Evolutionary conservation across 2,888 invertebrate genomes (phyloP).

Genomic region (Anthophora plumipes): DNA sequence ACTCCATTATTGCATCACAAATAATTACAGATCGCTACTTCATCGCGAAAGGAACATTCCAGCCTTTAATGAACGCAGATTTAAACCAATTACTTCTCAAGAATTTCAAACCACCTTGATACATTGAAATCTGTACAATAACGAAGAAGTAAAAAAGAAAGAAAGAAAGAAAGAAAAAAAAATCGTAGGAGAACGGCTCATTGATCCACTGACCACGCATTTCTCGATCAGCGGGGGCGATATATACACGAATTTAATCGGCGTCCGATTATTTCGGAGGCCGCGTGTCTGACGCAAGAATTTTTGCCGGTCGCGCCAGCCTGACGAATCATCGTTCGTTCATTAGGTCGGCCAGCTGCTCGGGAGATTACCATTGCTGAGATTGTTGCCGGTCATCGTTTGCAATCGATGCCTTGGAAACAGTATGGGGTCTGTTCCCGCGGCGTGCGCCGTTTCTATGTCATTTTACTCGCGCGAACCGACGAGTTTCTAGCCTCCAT

Average conservation of each 20-base stretch:
- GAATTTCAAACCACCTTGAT: no score
- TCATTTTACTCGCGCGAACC: conserved; percentile 51
- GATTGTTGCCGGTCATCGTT: conserved; percentile 74
- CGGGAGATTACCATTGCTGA: conserved; percentile 69
- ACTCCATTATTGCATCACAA: no score
- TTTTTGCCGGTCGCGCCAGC: conserved; percentile 34
- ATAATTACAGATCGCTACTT: no score
- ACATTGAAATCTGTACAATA: no score
- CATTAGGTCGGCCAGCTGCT: conserved; percentile 73
- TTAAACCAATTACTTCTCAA: no score
- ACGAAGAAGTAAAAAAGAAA: no score
- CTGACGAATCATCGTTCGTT: conserved; percentile 72
- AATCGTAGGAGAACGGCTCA: not conserved
- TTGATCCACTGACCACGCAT: conserved; percentile 20
- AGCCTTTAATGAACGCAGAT: no score
- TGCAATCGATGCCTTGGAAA: conserved; percentile 72
- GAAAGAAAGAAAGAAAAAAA: not conserved
- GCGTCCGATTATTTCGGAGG: conserved; percentile 34
- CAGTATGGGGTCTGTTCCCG: conserved; percentile 67
- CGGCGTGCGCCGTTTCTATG: conserved; percentile 33
- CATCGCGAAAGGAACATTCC: no score
- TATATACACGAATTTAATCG: conserved; percentile 35
- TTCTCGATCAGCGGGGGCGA: conserved; percentile 26
- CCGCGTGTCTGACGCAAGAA: conserved; percentile 52
- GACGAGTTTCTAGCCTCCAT: conserved; percentile 37